Evolutionary conservation across 2,113 vertebrate species (phyloP).

Genomic region (Daphoenositta chrysoptera): DNA sequence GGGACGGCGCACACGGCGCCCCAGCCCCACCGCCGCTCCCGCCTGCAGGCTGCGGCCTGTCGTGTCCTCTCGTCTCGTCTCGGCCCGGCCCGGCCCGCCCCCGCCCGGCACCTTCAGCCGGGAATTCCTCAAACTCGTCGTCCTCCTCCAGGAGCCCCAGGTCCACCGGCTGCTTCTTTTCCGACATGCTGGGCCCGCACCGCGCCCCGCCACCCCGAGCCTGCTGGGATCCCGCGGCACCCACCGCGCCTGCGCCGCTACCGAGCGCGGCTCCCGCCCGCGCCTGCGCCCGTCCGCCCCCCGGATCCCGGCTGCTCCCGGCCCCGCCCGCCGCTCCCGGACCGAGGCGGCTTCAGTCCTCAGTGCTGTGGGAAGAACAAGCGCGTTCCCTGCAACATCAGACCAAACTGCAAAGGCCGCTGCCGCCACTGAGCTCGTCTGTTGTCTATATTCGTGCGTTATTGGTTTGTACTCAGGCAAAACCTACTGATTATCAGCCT

Average conservation of each 20-base stretch:
- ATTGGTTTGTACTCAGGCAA: background rate
- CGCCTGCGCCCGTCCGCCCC: background rate
- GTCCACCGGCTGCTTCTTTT: too few species aligned
- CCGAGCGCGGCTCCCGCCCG: background rate
- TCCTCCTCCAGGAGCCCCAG: too few species aligned
- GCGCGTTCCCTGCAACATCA: accelerated
- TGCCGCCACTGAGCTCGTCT: accelerated
- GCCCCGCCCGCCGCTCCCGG: background rate
- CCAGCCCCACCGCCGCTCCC: background rate
- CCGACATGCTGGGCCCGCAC: too few species aligned
- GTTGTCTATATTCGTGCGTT: accelerated
- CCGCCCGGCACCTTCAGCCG: too few species aligned
- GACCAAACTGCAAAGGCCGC: accelerated
- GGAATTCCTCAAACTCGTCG: too few species aligned
- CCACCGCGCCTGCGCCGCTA: too few species aligned
- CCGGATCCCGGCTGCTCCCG: background rate
- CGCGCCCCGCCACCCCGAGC: too few species aligned
- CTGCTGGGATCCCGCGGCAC: too few species aligned
- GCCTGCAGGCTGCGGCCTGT: too few species aligned
- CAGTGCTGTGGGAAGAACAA: accelerated
- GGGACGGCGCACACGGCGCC: too few species aligned
- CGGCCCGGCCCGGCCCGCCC: too few species aligned
- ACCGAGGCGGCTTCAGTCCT: accelerated
- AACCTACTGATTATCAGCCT: background rate
- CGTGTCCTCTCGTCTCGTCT: too few species aligned